Conservation (phyloP, 2,888 invertebrate species). For the Apodemia mormo region DNA sequence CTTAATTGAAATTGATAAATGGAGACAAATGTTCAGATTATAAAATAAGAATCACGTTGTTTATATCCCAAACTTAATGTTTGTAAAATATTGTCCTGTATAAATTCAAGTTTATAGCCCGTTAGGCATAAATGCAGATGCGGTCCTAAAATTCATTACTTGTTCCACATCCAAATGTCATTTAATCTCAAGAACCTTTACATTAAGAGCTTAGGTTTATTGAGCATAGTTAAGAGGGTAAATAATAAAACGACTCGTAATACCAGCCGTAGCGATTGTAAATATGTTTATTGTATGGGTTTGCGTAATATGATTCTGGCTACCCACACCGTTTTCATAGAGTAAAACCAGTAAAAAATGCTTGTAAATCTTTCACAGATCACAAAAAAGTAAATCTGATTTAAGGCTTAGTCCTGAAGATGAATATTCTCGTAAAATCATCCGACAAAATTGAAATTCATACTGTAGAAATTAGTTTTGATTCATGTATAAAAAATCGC, state of each 20-base stretch:
- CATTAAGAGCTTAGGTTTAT: background rate
- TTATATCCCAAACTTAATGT: background rate
- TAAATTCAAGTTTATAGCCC: background rate
- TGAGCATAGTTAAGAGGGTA: background rate
- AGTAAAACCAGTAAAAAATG: no score
- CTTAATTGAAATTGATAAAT: no score
- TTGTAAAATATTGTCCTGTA: background rate
- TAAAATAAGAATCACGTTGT: background rate
- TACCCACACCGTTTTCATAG: no score
- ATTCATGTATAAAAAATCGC: no score
- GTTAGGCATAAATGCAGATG: conserved; percentile 6
- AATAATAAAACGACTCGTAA: conserved; percentile 3
- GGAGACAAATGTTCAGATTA: background rate
- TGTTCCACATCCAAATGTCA: background rate
- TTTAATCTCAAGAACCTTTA: background rate
- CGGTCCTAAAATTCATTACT: conserved; percentile 9
- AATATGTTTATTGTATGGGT: background rate
- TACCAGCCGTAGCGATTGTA: background rate
- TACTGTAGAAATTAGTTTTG: no score
- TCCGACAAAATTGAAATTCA: no score
- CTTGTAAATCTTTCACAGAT: no score
- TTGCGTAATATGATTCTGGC: no score
- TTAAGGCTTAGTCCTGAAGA: no score
- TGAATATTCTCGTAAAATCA: no score
- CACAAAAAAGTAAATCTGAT: no score